phyloP scores from a whole-genome alignment of 2,888 invertebrate species.

The Dryococelus australis region DNA sequence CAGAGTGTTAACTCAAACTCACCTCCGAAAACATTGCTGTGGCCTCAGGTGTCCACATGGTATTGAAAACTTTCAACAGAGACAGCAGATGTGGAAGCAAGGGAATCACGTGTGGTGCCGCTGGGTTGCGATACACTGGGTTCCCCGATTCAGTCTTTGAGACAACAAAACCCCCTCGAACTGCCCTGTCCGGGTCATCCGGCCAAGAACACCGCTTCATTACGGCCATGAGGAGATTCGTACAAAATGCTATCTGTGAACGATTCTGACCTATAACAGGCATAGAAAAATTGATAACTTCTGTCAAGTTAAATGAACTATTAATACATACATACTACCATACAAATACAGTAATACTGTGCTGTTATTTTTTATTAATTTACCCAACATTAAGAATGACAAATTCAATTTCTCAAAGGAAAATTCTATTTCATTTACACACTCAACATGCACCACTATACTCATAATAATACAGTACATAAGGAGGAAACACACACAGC shows the following conservation, averaged over 20 bases:
- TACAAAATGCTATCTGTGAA: slow-evolving; percentile 73
- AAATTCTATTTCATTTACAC: too few species aligned
- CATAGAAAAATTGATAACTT: background rate
- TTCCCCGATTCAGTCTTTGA: slow-evolving; percentile 78
- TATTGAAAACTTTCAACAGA: slow-evolving; percentile 81
- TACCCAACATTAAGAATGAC: too few species aligned
- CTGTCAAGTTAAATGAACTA: background rate
- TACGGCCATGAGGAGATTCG: slow-evolving; percentile 80
- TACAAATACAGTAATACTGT: background rate
- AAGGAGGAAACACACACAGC: too few species aligned
- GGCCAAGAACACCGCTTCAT: slow-evolving; percentile 92
- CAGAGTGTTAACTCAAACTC: slow-evolving; percentile 33
- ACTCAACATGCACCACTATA: too few species aligned
- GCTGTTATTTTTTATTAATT: too few species aligned
- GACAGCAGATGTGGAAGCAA: slow-evolving; percentile 80
- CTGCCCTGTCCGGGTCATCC: slow-evolving; percentile 83
- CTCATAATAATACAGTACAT: too few species aligned
- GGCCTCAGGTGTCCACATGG: slow-evolving; percentile 77
- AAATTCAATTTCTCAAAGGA: too few species aligned
- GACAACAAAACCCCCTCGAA: slow-evolving; percentile 84
- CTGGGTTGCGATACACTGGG: slow-evolving; percentile 86
- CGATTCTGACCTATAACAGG: slow-evolving; percentile 64
- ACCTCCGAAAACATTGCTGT: slow-evolving; percentile 67
- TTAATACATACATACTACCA: background rate
- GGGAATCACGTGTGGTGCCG: slow-evolving; percentile 81